Evolutionary conservation across 2,888 invertebrate species (phyloP).

Genomic region (Drosophila leonis): DNA sequence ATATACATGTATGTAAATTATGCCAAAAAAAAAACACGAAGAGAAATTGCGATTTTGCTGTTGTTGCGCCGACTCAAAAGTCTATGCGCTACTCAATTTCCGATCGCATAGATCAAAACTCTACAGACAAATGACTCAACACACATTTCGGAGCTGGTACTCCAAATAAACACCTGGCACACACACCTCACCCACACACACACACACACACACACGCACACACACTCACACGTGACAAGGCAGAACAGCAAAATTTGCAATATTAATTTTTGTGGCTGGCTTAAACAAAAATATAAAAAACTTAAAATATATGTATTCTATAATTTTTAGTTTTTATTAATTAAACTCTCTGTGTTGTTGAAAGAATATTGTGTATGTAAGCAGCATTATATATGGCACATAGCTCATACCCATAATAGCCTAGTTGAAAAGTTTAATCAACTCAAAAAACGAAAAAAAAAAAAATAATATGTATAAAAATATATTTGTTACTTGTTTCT

Average conservation of each 20-base stretch:
- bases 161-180: slow-evolving; percentile 37
- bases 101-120: slow-evolving; percentile 33
- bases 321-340: slow-evolving; percentile 58
- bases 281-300: slow-evolving; percentile 9
- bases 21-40: slow-evolving; percentile 39
- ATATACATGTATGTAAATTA: slow-evolving; percentile 42
- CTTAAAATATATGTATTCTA: slow-evolving; percentile 19
- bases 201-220: slow-evolving; percentile 9
- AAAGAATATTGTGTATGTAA: slow-evolving; percentile 47
- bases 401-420: slow-evolving; percentile 50
- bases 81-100: slow-evolving; percentile 43
- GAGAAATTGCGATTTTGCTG: slow-evolving; percentile 27
- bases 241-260: slow-evolving; percentile 25
- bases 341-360: slow-evolving; percentile 76
- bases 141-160: slow-evolving; percentile 73
- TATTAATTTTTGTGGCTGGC: slow-evolving; percentile 33
- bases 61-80: slow-evolving; percentile 27
- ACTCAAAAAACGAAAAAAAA: slow-evolving; percentile 25
- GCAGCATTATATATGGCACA: slow-evolving; percentile 48
- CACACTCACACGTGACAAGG: slow-evolving; percentile 11
- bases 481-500: slow-evolving; percentile 75
- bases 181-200: slow-evolving; percentile 11
- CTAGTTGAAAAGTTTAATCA: slow-evolving; percentile 56
- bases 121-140: slow-evolving; percentile 27
- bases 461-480: slow-evolving; percentile 33